Evolutionary conservation across 1,140 invertebrate genomes (phyloP), one percentile per base, ranked within the genome.

Genomic region (Solenopsis invicta): DNA sequence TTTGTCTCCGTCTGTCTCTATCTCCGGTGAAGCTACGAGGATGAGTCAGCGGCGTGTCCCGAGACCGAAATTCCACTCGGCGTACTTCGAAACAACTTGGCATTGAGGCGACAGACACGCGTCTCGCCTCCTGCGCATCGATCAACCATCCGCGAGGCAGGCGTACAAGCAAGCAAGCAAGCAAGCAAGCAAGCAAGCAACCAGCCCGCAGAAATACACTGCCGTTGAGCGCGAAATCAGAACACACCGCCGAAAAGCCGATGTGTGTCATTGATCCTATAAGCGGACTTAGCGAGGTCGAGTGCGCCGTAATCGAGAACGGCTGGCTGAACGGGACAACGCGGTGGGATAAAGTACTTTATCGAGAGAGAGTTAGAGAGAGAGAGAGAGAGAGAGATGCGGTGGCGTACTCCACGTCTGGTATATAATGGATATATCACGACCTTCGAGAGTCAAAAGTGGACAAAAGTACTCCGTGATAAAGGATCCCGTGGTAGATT

Each of bases 61-160:
- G 24, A 82, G 34, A 84, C 80, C 69, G 80, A 84, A 84, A 84
- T 84, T 84, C 80, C 80, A 84, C 80, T 84, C 71, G 80, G 80
- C 56, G 80, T 84, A 84, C 80, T 84, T 84, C 24, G 54, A 61
- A 84, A 84, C 80, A 84, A 84, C 80, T 84, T 84, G 80, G 80
- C 80, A 84, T 84, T 84, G 80, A 84, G 29, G 80, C 80, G 80
- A 84, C 80, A 84, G 80, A 84, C 80, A 84, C 80, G 80, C 80
- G 80, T 84, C 80, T 84, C 45, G 80, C 52, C 54, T 84, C 56
- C 69, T 41, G 4, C 41, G 41, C 80, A 84, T 84, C 80, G 69
- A 84, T 84, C 80, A 84, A 84, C 69, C 80, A 84, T 84, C 56
- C 69, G 69, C 50, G 50, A 48, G 54, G 54, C 37, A 45, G 50